Base-by-base conservation (phyloP, 2,888 invertebrate species). In the Nudaria mundana region DNA sequence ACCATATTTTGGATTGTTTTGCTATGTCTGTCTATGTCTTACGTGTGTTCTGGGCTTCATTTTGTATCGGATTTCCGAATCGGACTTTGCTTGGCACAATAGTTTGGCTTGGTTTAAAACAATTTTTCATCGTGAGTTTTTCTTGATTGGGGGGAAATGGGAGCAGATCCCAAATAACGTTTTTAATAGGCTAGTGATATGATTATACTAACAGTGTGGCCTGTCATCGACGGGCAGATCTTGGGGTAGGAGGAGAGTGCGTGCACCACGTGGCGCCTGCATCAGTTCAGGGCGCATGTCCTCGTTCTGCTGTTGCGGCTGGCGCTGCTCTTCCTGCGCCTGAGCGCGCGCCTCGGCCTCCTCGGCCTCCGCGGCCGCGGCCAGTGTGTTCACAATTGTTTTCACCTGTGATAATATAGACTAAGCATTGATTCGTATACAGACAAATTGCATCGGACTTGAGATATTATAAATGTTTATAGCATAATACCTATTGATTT, bases 161-260 rank as follows among this genome's bases (percentile, higher is more conserved):
- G 24, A n/a, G n/a, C n/a, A n/a, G n/a, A n/a, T n/a, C n/a, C n/a
- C n/a, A n/a, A n/a, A n/a, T n/a, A n/a, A n/a, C n/a, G n/a, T n/a
- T n/a, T n/a, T n/a, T n/a, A n/a, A n/a, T n/a, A n/a, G n/a, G n/a
- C n/a, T n/a, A n/a, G n/a, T n/a, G n/a, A n/a, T n/a, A n/a, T n/a
- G n/a, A n/a, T n/a, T 24, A 2, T 66, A 91, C 94, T 92, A 76
- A 95, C 95, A 94, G 66, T 95, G 95, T 48, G 94, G 94, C 78
- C 94, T 92, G 72, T 91, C 90, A 51, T 92, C 92, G 35, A 90
- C 44, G 14, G 54, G 87, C 65, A 89, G 81, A 16, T 90, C 89
- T 65, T 91, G 89, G 37, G 92, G 91, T 77, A 88, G 84, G 72
- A 91, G 84, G 76, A 90, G 82, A 43, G 81, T 91, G 81, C 71